phyloP scores from a whole-genome alignment of 2,113 vertebrate species.

The Setophaga coronata region DNA sequence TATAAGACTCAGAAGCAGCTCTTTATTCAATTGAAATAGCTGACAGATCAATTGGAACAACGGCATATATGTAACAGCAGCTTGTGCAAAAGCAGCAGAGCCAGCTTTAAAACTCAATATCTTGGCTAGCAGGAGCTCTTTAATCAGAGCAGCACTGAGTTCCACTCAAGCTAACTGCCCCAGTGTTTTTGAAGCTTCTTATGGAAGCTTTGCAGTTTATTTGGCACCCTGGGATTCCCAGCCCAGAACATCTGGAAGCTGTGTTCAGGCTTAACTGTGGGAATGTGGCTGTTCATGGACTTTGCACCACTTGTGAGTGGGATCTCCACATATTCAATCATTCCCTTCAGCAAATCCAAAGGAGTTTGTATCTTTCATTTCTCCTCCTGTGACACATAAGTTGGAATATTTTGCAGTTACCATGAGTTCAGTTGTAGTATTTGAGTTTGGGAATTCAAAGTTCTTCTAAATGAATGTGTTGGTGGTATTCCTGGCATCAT shows the following conservation, averaged over 20 bases:
- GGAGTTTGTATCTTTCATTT: background rate
- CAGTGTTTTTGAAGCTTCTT: background rate
- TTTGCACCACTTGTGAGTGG: background rate
- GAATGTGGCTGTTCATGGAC: background rate
- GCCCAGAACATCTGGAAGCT: background rate
- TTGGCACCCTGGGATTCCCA: background rate
- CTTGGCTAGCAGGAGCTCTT: background rate
- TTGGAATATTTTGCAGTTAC: background rate
- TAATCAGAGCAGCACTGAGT: background rate
- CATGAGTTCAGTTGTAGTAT: background rate
- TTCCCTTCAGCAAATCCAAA: background rate
- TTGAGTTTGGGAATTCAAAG: background rate
- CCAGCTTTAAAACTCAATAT: background rate
- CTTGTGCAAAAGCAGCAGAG: background rate
- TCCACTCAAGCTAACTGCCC: background rate
- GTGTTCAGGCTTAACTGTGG: background rate
- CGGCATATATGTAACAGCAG: background rate
- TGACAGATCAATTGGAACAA: background rate
- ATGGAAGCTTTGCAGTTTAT: background rate
- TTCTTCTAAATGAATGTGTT: background rate
- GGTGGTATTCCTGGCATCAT: background rate
- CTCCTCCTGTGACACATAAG: background rate
- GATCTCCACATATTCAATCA: fast-evolving
- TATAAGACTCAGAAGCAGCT: background rate
- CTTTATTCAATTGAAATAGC: background rate